Evolutionary conservation across 37 sponge, comb jelly and placozoan genomes (phyloP).

Genomic region (Halisarca cf. caerulea): DNA sequence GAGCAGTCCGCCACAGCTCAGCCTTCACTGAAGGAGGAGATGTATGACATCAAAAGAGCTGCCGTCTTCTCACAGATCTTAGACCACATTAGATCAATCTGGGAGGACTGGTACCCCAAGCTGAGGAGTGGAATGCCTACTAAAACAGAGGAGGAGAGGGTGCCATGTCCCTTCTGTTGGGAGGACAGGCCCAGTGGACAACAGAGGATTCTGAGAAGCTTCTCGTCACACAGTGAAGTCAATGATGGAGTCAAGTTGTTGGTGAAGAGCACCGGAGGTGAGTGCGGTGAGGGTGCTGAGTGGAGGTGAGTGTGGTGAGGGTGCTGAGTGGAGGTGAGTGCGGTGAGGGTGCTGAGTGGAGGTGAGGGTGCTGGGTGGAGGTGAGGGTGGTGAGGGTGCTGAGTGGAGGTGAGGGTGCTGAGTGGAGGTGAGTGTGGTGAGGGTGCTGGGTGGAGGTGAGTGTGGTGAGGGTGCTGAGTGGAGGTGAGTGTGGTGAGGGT

Average conservation of each 20-base stretch:
- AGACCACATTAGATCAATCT: conserved; percentile 12
- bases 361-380: no score
- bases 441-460: no score
- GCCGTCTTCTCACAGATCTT: conserved; percentile 61
- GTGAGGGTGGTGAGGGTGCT: no score
- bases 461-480: no score
- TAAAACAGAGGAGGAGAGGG: not conserved
- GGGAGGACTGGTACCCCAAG: conserved; percentile 39
- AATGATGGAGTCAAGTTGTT: conserved; percentile 16
- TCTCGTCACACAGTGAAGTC: not conserved
- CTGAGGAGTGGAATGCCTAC: not conserved
- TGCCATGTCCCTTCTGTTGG: conserved; percentile 23
- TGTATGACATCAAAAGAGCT: conserved; percentile 72
- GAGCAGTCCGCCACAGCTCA: not conserved
- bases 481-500: no score
- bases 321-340: no score
- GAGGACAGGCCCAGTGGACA: not conserved
- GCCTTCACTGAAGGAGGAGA: conserved; percentile 37
- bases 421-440: no score
- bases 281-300: not conserved
- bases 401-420: no score
- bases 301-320: no score
- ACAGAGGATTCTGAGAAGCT: not conserved
- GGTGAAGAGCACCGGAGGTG: not conserved
- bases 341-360: no score